A percentile compares a stretch with the other conserved stretches of the same genome.
Conservation (phyloP, 2,888 invertebrate species). For the Ypsolopha sequella region DNA sequence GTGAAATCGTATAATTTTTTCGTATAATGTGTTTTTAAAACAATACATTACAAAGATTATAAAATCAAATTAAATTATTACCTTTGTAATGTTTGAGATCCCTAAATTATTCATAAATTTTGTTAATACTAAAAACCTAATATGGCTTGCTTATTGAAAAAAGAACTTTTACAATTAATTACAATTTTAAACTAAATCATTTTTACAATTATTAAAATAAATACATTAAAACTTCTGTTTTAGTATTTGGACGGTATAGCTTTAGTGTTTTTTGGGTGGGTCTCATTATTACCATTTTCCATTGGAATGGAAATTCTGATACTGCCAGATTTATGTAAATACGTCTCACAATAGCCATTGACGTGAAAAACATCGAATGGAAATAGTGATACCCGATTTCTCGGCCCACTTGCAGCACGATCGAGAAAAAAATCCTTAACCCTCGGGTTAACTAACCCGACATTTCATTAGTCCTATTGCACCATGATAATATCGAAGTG, state of each 20-base stretch:
- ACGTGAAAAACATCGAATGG: no score
- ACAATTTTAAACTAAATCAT: constrained; percentile 8
- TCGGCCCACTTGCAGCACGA: no score
- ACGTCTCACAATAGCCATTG: no score
- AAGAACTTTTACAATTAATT: constrained; percentile 6
- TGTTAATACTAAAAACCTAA: constrained; percentile 32
- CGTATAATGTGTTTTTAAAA: constrained; percentile 39
- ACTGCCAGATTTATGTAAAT: no score
- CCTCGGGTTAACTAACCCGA: no score
- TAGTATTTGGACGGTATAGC: constrained; percentile 63
- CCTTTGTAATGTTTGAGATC: background rate
- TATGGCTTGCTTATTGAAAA: constrained; percentile 48
- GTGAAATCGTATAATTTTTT: constrained; percentile 44
- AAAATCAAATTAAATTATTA: constrained; percentile 9
- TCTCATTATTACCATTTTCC: no score
- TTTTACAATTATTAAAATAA: constrained; percentile 43
- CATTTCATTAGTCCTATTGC: no score
- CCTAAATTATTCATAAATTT: background rate
- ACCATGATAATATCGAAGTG: no score
- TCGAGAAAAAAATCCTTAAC: no score
- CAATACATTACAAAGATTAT: constrained; percentile 16
- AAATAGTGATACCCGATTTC: no score
- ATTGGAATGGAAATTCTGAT: no score
- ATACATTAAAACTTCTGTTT: constrained; percentile 29
- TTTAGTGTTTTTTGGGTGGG: no score